Evolutionary conservation across 1,140 invertebrate genomes (phyloP), one percentile per base, ranked within the genome.

Genomic region (Ceratina calcarata): DNA sequence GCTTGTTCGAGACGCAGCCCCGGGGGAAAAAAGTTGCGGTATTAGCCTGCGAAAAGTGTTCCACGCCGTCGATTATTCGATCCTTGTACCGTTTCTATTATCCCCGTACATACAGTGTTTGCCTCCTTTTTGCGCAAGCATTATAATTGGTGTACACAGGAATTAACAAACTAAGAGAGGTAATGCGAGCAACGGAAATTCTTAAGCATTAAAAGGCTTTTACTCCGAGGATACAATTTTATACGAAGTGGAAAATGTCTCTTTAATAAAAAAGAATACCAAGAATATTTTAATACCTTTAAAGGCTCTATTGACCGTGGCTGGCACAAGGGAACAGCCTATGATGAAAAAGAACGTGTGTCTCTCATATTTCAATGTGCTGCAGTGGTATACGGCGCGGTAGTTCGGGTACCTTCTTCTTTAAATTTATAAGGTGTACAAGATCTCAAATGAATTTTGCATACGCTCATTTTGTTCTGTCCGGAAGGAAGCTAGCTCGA

Each of bases 31-130:
- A 37, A 57, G 32, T 57, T 12, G 60, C 49, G 45, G 67, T 22
- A 57, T 67, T 80, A 45, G 49, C 60, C 55, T 22, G 65, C 65
- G 71, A 75, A 61, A 83, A 80, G 20, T 24, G 22, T 68, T 75
- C 58, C 15, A 32, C n/a, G n/a, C 32, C 1, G 20, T 10, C 55
- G 37, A 62, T 61, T 70, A 53, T 37, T 37, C 57, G 66, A 70
- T 77, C 68, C 20, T 20, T n/a, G 10, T 20, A 10, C 20, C 16
- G n/a, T 61, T 60, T 24, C 69, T 61, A 27, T 61, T 49, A 32
- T 57, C 27, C 18, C 6, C 2, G 18, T 1, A 20, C 53, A 20
- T 1, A 20, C 53, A 20, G 57, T n/a, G 24, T 32, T 20, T 3
- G 2, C 57, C 57, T 60, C 57, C 13, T 55, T 55, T 55, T n/a